Evolutionary conservation across 1,140 invertebrate species (phyloP), one percentile per base, ranked within the genome.

Genomic region (Cardiocondyla obscurior): DNA sequence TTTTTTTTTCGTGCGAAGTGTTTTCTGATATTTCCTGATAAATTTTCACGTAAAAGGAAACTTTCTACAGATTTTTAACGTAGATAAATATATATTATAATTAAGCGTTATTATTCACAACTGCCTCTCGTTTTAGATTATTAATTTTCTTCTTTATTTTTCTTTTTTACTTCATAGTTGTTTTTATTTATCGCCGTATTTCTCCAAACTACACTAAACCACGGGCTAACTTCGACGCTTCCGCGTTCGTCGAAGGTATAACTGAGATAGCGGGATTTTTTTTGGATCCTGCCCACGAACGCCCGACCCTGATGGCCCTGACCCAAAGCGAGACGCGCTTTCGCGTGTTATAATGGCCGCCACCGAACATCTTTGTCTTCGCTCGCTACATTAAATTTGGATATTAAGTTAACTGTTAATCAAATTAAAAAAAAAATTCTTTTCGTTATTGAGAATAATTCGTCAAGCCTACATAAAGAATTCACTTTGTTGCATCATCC

Each of bases 301-400:
- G 57, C 28, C 33, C 46, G 74, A 65, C 12, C 60, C 74, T 79
- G 74, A 67, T 79, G 74, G 62, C 74, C 74, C 74, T 79, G 74
- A 79, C 74, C 74, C 36, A 79, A 79, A 79, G 62, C 46, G 74
- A 79, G 46, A 30, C 49, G 19, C 74, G 74, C 74, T 79, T 79
- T 79, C 74, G 74, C 74, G 46, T 25, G n/a, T 39, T 79, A 30
- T 55, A 67, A 79, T 79, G 74, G 74, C 62, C 62, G 74, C 46
- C 62, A 30, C 16, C 22, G 10, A 39, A 53, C 10, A 77, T 67
- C 46, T 55, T 67, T 69, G 62, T 79, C 62, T 79, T 53, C 74
- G 44, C 42, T 51, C 58, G 44, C 46, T 53, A 30, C 46, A 77
- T 62, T 51, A 73, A 55, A 74, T 57, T 62, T 42, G 36, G 25